Conservation (phyloP, 2,888 invertebrate genomes). For the Leptopilina syphax region DNA sequence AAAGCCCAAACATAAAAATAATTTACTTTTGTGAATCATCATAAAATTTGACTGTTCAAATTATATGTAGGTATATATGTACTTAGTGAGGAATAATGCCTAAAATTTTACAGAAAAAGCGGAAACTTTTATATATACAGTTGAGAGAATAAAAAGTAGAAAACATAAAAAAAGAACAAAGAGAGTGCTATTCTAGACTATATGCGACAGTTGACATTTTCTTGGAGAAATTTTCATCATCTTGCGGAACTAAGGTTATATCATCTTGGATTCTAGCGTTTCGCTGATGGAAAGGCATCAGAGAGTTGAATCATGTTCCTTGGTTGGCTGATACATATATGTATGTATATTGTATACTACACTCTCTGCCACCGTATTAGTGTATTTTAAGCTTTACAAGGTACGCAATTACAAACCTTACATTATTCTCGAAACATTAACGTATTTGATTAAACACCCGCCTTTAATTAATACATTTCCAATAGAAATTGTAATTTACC, state of each 20-base stretch:
- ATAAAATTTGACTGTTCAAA: no score
- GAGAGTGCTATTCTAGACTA: not conserved
- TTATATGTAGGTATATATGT: no score
- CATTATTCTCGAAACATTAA: not conserved
- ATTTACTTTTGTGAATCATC: no score
- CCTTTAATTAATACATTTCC: not conserved
- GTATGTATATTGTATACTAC: not conserved
- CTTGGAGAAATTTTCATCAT: not conserved
- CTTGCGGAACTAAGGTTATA: constrained; percentile 19
- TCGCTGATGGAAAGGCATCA: constrained; percentile 25
- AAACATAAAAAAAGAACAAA: no score
- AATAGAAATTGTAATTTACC: no score
- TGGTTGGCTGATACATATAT: constrained; percentile 14
- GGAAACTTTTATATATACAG: no score
- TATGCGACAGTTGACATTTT: constrained; percentile 20
- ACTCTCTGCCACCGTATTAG: not conserved
- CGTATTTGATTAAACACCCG: not conserved
- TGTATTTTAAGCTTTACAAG: not conserved
- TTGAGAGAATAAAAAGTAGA: no score
- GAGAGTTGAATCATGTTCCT: constrained; percentile 20
- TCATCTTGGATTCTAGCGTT: constrained; percentile 9
- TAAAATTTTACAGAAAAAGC: no score
- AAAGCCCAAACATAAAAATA: no score
- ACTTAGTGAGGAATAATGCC: no score
- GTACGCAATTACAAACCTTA: not conserved